These are phyloP conservation scores for Rhamnusium bicolor DNA, from an alignment of 2,888 invertebrate species.

Conservation along the genomic window DNA sequence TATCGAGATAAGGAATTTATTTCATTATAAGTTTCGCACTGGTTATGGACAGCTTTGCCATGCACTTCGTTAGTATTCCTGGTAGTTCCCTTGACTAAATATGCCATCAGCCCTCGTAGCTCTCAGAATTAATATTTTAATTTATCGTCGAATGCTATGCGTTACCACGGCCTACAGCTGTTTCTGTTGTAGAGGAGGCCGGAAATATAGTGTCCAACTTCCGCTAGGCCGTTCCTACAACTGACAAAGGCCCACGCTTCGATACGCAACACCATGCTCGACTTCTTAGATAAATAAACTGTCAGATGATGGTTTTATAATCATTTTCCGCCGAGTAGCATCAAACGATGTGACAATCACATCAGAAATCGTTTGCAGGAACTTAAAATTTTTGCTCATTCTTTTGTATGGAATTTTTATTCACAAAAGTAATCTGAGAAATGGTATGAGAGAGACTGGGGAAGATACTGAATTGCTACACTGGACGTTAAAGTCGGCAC, in stretches of 20 bases:
- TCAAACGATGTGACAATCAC: background rate
- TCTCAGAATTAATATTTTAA: background rate
- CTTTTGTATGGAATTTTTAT: no score
- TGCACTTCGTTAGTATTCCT: no score
- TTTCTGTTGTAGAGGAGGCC: constrained; percentile 18
- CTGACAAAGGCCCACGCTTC: constrained; percentile 42
- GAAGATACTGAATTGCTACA: no score
- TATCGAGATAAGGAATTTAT: no score
- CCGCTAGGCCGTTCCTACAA: constrained; percentile 33
- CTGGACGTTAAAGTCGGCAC: no score
- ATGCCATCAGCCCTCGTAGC: no score
- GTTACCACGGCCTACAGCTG: constrained; percentile 22
- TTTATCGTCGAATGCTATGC: constrained; percentile 8
- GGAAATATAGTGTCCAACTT: constrained; percentile 37
- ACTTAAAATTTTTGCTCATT: background rate
- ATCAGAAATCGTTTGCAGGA: background rate
- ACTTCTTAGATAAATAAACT: constrained; percentile 38
- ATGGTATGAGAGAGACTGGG: no score
- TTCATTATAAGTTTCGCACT: no score
- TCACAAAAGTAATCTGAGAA: no score
- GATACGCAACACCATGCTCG: constrained; percentile 33
- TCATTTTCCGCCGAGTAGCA: constrained; percentile 24
- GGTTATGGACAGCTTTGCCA: no score
- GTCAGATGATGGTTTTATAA: constrained; percentile 37
- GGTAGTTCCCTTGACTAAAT: no score